Conservation (phyloP, 92 coral and sea anemone species). For the Blastomussa wellsi region DNA sequence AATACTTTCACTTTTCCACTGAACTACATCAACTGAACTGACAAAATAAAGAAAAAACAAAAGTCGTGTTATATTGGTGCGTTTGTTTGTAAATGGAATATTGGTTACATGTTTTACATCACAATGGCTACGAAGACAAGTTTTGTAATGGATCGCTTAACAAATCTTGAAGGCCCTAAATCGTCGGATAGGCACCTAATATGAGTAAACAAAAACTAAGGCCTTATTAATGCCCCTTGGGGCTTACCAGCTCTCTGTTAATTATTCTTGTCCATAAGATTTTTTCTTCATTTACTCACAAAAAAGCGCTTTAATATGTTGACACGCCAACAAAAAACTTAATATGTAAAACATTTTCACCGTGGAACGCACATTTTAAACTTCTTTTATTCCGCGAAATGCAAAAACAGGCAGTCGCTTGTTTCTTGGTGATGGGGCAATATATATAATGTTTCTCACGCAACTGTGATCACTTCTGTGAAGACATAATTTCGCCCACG, state of each 20-base stretch:
- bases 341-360: not conserved
- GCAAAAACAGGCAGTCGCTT: not conserved
- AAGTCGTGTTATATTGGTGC: not conserved
- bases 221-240: not conserved
- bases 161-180: not conserved
- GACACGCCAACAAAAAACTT: not conserved
- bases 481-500: not conserved
- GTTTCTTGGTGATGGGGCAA: slow-evolving; percentile 1
- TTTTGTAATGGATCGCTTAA: slow-evolving; percentile 1
- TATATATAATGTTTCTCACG: not conserved
- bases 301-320: not conserved
- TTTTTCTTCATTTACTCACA: not conserved
- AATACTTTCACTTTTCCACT: too few relatives aligned
- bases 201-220: not conserved
- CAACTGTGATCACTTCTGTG: not conserved
- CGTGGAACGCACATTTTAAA: not conserved
- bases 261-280: not conserved
- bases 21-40: not conserved
- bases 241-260: not conserved
- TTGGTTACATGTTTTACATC: slow-evolving; percentile 1
- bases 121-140: not conserved
- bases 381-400: not conserved
- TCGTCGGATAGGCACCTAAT: not conserved
- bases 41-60: not conserved
- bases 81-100: not conserved